These are phyloP conservation scores for Trypoxylon attenuatum DNA, from an alignment of 2,888 invertebrate species.

Conservation along the genomic window DNA sequence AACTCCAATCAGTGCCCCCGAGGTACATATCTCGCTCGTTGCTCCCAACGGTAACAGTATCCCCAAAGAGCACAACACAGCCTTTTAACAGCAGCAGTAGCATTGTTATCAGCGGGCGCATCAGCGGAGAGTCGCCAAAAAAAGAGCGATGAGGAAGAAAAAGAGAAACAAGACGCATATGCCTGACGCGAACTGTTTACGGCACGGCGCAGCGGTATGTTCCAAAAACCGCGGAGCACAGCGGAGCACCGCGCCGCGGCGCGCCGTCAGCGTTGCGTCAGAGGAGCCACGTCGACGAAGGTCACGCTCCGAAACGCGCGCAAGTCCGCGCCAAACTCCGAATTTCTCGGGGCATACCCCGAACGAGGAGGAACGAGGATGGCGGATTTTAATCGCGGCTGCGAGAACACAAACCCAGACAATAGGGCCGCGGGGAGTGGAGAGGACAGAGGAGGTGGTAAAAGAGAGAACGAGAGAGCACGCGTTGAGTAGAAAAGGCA, in stretches of 20 bases:
- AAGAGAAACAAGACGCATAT: conserved; percentile 10
- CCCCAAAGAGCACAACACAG: too few species aligned
- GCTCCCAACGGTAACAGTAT: too few species aligned
- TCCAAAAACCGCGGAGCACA: conserved; percentile 29
- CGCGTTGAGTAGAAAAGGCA: conserved; percentile 10
- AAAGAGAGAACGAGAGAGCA: not conserved
- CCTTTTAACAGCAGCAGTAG: not conserved
- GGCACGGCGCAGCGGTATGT: conserved; percentile 6
- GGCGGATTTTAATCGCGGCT: not conserved
- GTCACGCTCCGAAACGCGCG: conserved; percentile 31
- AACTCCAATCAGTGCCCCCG: too few species aligned
- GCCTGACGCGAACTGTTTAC: conserved; percentile 19
- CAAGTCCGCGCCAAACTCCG: too few species aligned
- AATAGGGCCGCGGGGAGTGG: not conserved
- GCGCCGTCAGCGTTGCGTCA: conserved; percentile 32
- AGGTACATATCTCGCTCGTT: too few species aligned
- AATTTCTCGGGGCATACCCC: not conserved
- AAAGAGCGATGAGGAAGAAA: conserved; percentile 1
- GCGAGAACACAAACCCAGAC: not conserved
- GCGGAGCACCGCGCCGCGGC: conserved; percentile 4
- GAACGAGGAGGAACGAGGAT: too few species aligned
- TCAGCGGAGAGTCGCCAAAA: too few species aligned
- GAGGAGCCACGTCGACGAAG: conserved; percentile 27
- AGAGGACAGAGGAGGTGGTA: conserved; percentile 2
- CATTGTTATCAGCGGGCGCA: too few species aligned